These are phyloP conservation scores for Keiferia lycopersicella DNA, from an alignment of 2,888 invertebrate genomes.

Conservation along the genomic window DNA sequence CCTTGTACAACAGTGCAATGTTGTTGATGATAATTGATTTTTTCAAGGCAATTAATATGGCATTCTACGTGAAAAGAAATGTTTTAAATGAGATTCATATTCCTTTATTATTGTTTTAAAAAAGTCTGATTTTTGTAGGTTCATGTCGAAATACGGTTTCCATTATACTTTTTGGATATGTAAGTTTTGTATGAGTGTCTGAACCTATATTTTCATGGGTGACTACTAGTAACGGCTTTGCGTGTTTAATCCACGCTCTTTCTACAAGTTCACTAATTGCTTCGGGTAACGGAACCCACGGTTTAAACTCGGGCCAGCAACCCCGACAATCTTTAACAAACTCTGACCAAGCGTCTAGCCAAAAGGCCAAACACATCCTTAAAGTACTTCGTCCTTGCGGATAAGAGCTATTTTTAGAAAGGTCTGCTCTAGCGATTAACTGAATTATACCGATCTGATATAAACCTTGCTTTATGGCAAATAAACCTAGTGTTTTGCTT, in stretches of 20 bases:
- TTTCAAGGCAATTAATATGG: too few relatives aligned
- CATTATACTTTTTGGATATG: too few relatives aligned
- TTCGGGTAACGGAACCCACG: neutral
- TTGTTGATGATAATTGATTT: too few relatives aligned
- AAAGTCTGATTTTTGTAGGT: too few relatives aligned
- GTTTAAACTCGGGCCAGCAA: neutral
- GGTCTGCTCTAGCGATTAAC: neutral
- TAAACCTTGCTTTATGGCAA: slow-evolving; percentile 3
- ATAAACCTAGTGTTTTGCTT: slow-evolving; percentile 13
- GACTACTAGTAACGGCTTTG: neutral
- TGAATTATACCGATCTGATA: neutral
- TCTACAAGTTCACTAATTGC: slow-evolving; percentile 12
- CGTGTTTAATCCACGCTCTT: neutral
- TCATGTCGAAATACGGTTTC: too few relatives aligned
- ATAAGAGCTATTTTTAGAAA: slow-evolving; percentile 2
- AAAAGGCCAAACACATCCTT: slow-evolving; percentile 3
- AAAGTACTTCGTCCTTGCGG: neutral
- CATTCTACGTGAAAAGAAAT: too few relatives aligned
- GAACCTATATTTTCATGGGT: neutral
- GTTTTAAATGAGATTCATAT: too few relatives aligned
- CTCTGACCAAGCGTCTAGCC: slow-evolving; percentile 7
- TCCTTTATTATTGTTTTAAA: too few relatives aligned
- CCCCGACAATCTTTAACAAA: neutral
- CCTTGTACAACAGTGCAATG: too few relatives aligned
- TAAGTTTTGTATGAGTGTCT: too few relatives aligned